phyloP scores from a whole-genome alignment of 2,113 vertebrate species.

The Siphamia tubifer region DNA sequence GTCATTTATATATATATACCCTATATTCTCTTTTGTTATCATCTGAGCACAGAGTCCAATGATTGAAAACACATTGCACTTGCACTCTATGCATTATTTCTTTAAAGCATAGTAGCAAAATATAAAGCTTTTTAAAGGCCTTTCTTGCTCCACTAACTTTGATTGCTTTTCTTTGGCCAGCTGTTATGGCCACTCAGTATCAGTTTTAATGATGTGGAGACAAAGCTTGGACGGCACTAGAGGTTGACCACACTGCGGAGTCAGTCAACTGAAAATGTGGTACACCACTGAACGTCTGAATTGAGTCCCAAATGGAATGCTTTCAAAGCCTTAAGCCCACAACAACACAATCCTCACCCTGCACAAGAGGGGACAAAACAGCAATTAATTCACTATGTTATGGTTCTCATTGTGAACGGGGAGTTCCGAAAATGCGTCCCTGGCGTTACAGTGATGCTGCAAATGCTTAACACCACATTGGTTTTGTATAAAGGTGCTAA shows the following conservation, averaged over 20 bases:
- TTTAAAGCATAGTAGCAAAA: neutral
- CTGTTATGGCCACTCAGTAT: constrained; percentile 47
- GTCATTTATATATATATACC: constrained; percentile 32
- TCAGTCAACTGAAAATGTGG: constrained; percentile 28
- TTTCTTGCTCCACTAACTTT: constrained; percentile 65
- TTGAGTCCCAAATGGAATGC: constrained; percentile 8
- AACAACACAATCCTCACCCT: neutral
- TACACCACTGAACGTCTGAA: constrained; percentile 16
- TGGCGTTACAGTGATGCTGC: too few relatives aligned
- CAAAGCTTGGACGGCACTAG: constrained; percentile 19
- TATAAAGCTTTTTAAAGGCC: constrained; percentile 22
- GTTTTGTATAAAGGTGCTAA: constrained; percentile 23
- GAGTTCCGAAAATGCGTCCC: too few relatives aligned
- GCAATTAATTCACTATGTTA: neutral
- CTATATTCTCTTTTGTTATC: constrained; percentile 59
- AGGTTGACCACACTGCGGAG: constrained; percentile 27
- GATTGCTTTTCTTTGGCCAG: constrained; percentile 68
- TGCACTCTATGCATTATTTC: neutral
- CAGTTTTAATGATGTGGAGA: constrained; percentile 63
- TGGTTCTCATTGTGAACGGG: too few relatives aligned
- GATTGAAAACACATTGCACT: constrained; percentile 55
- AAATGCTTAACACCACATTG: constrained; percentile 10
- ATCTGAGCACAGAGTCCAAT: constrained; percentile 17
- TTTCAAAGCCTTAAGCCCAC: constrained; percentile 16
- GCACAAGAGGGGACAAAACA: neutral